Conservation (phyloP, 2,797 vertebrate species). For the Myripristis jacobus region DNA sequence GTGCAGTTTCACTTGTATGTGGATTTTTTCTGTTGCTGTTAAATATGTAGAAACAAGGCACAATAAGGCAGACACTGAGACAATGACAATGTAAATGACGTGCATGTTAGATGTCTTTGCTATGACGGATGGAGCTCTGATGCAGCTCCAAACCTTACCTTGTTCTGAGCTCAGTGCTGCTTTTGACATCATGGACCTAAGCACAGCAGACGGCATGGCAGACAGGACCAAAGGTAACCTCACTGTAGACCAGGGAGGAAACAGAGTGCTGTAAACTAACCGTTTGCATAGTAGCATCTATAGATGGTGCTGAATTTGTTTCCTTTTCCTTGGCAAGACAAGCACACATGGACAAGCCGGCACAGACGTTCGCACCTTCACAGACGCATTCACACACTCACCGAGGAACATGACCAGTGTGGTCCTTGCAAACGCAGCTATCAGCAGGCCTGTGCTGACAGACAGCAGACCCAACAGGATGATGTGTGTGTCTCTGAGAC, state of each 20-base stretch:
- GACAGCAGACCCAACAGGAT: slow-evolving; percentile 86
- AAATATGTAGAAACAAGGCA: too few relatives aligned
- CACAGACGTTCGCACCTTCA: background rate
- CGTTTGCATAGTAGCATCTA: background rate
- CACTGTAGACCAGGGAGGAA: slow-evolving; percentile 72
- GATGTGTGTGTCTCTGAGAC: slow-evolving; percentile 82
- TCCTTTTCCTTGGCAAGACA: background rate
- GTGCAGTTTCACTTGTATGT: too few relatives aligned
- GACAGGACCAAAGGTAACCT: slow-evolving; percentile 81
- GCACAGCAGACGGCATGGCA: slow-evolving; percentile 84
- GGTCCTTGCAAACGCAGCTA: slow-evolving; percentile 84
- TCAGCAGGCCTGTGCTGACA: slow-evolving; percentile 78
- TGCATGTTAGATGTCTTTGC: too few relatives aligned
- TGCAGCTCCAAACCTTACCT: slow-evolving; percentile 75
- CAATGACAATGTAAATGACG: too few relatives aligned
- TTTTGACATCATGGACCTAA: slow-evolving; percentile 88
- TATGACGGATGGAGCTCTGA: too few relatives aligned
- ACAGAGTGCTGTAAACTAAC: background rate
- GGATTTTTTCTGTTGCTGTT: too few relatives aligned
- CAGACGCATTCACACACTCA: slow-evolving; percentile 59
- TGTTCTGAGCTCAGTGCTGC: slow-evolving; percentile 83
- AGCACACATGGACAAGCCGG: background rate
- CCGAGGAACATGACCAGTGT: slow-evolving; percentile 88
- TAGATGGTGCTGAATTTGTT: background rate
- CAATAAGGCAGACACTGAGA: too few relatives aligned